A percentile compares a stretch with the other conserved stretches of the same genome.
Evolutionary conservation across 23 tunicate species (phyloP).

Genomic region (Trididemnum nubilum): DNA sequence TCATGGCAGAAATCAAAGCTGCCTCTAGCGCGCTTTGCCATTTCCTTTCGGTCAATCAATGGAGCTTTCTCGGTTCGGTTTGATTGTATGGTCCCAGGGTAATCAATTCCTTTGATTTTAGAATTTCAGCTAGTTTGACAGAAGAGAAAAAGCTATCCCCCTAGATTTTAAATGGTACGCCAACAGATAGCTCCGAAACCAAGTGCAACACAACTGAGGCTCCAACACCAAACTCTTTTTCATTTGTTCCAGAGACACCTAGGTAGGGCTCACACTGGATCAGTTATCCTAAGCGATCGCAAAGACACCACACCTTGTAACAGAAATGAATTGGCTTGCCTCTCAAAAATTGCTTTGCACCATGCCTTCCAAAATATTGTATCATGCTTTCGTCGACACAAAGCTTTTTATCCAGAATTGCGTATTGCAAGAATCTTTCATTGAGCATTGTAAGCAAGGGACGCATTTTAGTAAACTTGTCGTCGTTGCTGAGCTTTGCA

Average conservation of each 20-base stretch:
- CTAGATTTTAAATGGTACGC: no score
- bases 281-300: constrained; percentile 5
- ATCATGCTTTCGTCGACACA: no score
- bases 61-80: no score
- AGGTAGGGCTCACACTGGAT: constrained; percentile 15
- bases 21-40: background rate
- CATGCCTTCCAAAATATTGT: constrained; percentile 14
- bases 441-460: no score
- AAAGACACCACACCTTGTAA: constrained; percentile 17
- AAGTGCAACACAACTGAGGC: constrained; percentile 17
- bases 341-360: constrained; percentile 9
- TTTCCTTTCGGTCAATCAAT: background rate
- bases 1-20: background rate
- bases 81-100: background rate
- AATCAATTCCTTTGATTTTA: background rate
- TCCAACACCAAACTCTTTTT: constrained; percentile 14
- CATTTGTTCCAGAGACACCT: no score
- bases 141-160: constrained; percentile 7
- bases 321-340: no score
- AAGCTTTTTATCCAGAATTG: constrained; percentile 12
- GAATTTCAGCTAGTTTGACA: constrained; percentile 19
- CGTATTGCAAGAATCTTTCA: constrained; percentile 24
- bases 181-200: constrained; percentile 3
- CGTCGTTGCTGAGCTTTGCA: background rate
- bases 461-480: constrained; percentile 13